These are phyloP conservation scores for Penaeus monodon DNA, from an alignment of 2,888 invertebrate species.

Conservation along the genomic window DNA sequence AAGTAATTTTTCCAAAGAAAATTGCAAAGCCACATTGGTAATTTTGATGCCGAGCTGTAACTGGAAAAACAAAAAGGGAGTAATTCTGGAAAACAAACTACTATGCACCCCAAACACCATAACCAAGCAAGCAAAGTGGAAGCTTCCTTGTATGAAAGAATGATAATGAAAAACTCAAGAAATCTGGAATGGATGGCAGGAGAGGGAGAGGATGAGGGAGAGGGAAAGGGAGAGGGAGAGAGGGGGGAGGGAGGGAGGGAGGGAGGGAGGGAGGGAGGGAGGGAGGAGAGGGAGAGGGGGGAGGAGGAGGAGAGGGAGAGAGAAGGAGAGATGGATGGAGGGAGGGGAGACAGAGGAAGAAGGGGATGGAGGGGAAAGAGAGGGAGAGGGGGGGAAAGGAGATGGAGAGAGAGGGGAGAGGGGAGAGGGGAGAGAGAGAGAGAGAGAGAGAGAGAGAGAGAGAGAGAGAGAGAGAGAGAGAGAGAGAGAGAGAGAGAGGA, in stretches of 20 bases:
- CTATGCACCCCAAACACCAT: no score
- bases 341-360: background rate
- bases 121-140: no score
- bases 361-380: background rate
- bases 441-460: slow-evolving; percentile 26
- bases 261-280: background rate
- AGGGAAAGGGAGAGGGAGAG: background rate
- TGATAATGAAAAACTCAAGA: no score
- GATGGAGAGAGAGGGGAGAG: background rate
- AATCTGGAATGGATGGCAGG: no score
- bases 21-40: no score
- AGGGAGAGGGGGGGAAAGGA: slow-evolving; percentile 13
- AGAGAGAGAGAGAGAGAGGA: no score
- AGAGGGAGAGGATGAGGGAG: no score
- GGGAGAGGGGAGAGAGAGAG: background rate
- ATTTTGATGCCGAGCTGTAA: no score
- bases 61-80: no score
- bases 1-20: no score
- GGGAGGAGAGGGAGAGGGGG: background rate
- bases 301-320: background rate
- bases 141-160: no score
- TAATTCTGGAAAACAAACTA: no score
- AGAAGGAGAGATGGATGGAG: background rate
- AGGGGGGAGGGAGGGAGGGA: background rate
- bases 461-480: background rate